Percentiles rank a stretch among this genome's conserved stretches.
Evolutionary conservation across 2,797 vertebrate species (phyloP).

Genomic region (Coreius guichenoti): DNA sequence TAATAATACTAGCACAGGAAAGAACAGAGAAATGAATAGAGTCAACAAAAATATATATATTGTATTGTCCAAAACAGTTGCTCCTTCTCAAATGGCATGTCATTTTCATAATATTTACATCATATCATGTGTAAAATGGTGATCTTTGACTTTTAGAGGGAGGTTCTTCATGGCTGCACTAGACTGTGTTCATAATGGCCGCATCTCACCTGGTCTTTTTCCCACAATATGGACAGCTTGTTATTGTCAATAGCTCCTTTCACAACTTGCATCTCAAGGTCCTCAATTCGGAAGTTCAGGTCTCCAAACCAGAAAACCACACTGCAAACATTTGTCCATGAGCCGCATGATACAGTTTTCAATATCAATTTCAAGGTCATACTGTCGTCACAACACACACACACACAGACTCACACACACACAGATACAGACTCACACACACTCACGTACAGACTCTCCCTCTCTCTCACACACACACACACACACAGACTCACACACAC

Average conservation of each 20-base stretch:
- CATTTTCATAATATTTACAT: not conserved
- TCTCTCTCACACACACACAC: too few relatives aligned
- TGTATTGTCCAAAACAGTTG: not conserved
- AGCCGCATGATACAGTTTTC: not conserved
- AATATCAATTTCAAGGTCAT: not conserved
- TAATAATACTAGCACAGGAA: constrained; percentile 21
- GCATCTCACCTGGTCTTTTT: constrained; percentile 91
- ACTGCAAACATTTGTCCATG: constrained; percentile 70
- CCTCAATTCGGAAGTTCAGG: constrained; percentile 96
- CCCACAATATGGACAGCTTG: constrained; percentile 87
- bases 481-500: too few relatives aligned
- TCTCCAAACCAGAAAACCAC: constrained; percentile 98
- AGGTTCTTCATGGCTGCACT: not conserved
- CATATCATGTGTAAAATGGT: not conserved
- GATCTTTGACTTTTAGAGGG: not conserved
- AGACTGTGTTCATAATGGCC: not conserved
- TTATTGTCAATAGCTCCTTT: constrained; percentile 92
- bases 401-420: too few relatives aligned
- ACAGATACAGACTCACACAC: too few relatives aligned
- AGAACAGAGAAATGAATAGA: not conserved
- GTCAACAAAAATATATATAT: not conserved
- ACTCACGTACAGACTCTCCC: too few relatives aligned
- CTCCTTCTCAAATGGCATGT: not conserved
- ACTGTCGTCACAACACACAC: not conserved
- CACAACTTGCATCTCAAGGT: constrained; percentile 90